These are phyloP conservation scores for Bufo gargarizans DNA, from an alignment of 2,113 vertebrate genomes.

Conservation along the genomic window DNA sequence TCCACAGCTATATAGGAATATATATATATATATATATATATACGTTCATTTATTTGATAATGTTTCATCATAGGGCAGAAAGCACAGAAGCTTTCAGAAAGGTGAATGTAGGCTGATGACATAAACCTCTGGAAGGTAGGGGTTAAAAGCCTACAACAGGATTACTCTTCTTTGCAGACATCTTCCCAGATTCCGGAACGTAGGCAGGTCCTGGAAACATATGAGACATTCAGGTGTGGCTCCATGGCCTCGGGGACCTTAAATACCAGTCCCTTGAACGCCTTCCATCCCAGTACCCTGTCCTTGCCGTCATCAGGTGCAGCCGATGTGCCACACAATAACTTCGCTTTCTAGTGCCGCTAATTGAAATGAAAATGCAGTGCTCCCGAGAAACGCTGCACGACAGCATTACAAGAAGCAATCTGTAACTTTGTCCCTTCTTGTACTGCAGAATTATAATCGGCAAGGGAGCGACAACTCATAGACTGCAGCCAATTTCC, in stretches of 20 bases:
- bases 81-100: not conserved
- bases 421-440: slow-evolving; percentile 52
- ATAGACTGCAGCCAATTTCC: slow-evolving; percentile 54
- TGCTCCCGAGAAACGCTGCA: slow-evolving; percentile 17
- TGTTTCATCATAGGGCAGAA: no score
- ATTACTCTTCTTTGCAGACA: not conserved
- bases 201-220: slow-evolving; percentile 24
- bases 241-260: not conserved
- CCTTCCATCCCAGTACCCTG: slow-evolving; percentile 36
- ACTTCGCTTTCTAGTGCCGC: slow-evolving; percentile 27
- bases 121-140: not conserved
- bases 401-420: slow-evolving; percentile 38
- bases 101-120: not conserved
- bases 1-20: no score
- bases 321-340: not conserved
- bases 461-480: slow-evolving; percentile 49
- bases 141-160: slow-evolving; percentile 25
- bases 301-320: slow-evolving; percentile 11
- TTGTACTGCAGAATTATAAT: slow-evolving; percentile 52
- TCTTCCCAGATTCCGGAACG: not conserved
- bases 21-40: no score
- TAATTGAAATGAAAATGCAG: slow-evolving; percentile 51
- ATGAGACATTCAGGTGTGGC: slow-evolving; percentile 44
- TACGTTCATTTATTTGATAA: no score
- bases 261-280: slow-evolving; percentile 25